phyloP scores from a whole-genome alignment of 2,888 invertebrate species.

The Melanotus villosus region DNA sequence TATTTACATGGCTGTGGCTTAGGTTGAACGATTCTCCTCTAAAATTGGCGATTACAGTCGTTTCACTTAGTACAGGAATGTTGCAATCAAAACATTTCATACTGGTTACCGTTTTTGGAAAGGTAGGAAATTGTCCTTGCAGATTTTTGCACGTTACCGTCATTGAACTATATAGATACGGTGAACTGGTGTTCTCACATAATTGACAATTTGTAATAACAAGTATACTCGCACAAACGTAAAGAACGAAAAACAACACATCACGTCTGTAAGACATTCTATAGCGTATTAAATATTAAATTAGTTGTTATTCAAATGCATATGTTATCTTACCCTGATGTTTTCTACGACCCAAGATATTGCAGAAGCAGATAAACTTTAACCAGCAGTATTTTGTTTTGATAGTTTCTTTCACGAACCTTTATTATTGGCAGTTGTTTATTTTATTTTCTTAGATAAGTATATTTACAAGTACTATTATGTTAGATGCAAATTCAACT shows the following conservation, averaged over 20 bases:
- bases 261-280: background rate
- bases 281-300: background rate
- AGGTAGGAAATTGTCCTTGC: conserved; percentile 13
- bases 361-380: conserved; percentile 6
- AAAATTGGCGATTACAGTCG: conserved; percentile 17
- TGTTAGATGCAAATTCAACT: no score
- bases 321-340: background rate
- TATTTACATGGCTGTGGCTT: conserved; percentile 33
- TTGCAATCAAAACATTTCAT: conserved; percentile 35
- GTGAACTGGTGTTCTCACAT: conserved; percentile 12
- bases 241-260: background rate
- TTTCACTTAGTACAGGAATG: conserved; percentile 28
- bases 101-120: background rate
- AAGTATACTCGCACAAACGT: background rate
- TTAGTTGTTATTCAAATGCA: background rate
- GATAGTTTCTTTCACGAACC: no score
- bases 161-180: background rate
- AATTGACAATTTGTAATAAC: conserved; percentile 10
- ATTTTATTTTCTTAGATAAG: no score
- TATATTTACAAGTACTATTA: no score
- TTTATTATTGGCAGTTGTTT: no score
- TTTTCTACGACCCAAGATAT: background rate
- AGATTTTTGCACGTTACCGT: conserved; percentile 14
- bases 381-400: background rate
- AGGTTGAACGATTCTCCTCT: conserved; percentile 35